phyloP scores from a whole-genome alignment of 1,140 invertebrate genomes.

The Zaprionus davidi region DNA sequence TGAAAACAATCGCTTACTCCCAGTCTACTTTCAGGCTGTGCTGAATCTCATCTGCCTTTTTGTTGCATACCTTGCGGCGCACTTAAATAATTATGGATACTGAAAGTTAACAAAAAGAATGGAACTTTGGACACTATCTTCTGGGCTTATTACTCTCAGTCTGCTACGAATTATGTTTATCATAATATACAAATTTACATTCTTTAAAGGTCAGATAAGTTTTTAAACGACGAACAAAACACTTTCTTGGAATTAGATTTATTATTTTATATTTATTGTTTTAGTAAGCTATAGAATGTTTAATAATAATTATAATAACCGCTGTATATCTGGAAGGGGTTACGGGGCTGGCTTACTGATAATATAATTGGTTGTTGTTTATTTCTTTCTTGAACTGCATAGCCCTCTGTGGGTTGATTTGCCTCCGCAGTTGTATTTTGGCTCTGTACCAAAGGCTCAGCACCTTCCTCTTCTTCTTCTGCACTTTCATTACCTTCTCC shows the following conservation, averaged over 20 bases:
- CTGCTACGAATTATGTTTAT: too few relatives aligned
- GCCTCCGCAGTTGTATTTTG: not conserved
- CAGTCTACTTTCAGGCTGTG: not conserved
- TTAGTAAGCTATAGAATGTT: not conserved
- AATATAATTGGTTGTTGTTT: conserved; percentile 16
- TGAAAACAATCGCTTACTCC: not conserved
- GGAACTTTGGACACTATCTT: too few relatives aligned
- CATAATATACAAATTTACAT: too few relatives aligned
- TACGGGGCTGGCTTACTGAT: conserved; percentile 16
- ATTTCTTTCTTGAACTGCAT: conserved; percentile 19
- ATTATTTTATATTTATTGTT: not conserved
- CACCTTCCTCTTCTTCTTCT: not conserved
- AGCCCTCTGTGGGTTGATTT: conserved; percentile 2
- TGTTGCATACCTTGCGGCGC: not conserved
- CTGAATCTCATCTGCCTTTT: not conserved
- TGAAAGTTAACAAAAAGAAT: too few relatives aligned
- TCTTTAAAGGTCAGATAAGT: too few relatives aligned
- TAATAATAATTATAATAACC: conserved; percentile 8
- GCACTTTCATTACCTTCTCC: not conserved
- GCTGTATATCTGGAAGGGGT: conserved; percentile 22
- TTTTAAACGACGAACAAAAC: not conserved
- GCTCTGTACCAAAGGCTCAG: not conserved
- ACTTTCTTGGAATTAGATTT: not conserved
- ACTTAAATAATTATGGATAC: too few relatives aligned
- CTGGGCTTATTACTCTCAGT: too few relatives aligned